Evolutionary conservation across 2,888 invertebrate species (phyloP).

Genomic region (Cheilosia grossa): DNA sequence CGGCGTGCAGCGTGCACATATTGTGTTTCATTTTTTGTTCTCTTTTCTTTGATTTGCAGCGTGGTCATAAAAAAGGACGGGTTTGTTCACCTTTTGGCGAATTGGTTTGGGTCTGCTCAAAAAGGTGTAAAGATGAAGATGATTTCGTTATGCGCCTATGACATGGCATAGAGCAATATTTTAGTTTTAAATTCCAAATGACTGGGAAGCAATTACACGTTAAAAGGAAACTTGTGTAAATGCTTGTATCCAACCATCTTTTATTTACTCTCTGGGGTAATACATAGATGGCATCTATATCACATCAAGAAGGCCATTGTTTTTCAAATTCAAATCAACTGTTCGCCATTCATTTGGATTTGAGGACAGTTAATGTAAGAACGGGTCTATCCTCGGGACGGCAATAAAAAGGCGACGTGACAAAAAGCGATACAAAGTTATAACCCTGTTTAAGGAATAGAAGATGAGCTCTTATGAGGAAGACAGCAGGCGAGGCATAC

Average conservation of each 20-base stretch:
- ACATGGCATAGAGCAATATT: conserved; percentile 33
- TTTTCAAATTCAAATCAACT: no score
- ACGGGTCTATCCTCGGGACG: background rate
- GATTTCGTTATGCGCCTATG: conserved; percentile 47
- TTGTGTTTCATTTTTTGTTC: conserved; percentile 58
- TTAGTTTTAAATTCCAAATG: background rate
- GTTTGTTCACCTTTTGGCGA: conserved; percentile 50
- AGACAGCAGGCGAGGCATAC: background rate
- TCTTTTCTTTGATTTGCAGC: conserved; percentile 46
- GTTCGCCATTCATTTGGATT: no score
- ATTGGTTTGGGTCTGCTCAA: conserved; percentile 10
- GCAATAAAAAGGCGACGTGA: background rate
- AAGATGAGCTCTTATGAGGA: background rate
- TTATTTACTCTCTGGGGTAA: no score
- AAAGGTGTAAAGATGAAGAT: conserved; percentile 42
- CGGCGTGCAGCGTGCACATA: conserved; percentile 27
- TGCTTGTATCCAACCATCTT: no score
- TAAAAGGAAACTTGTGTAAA: background rate
- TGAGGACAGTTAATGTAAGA: no score
- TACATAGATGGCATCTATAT: no score
- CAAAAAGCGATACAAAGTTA: background rate
- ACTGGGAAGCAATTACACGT: background rate
- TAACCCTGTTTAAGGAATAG: background rate
- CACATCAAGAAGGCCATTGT: no score
- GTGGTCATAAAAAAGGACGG: conserved; percentile 59